A percentile compares a stretch with the other conserved stretches of the same genome.
These are phyloP conservation scores for Stomorhina lunata DNA, from an alignment of 2,888 invertebrate genomes.

Conservation along the genomic window DNA sequence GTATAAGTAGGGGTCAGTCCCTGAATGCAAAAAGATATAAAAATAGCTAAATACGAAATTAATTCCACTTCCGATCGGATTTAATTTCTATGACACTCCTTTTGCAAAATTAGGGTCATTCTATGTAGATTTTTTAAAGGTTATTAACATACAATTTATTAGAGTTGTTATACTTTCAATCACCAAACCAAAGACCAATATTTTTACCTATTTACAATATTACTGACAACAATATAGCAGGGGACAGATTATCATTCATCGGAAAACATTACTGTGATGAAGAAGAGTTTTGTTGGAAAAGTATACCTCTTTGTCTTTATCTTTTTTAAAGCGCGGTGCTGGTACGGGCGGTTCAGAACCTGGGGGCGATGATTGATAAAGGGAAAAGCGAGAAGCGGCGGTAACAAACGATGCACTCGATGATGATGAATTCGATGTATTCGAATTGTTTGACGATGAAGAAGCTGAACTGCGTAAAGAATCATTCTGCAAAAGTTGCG, in stretches of 20 bases:
- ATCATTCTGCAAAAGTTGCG: conserved; percentile 60
- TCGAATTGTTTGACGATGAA: conserved; percentile 68
- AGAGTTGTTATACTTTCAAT: not conserved
- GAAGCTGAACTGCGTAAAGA: conserved; percentile 72
- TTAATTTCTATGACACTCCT: no score
- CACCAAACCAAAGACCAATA: conserved; percentile 8
- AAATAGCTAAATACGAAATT: no score
- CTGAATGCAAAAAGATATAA: no score
- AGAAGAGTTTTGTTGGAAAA: conserved; percentile 40
- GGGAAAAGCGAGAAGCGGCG: conserved; percentile 70
- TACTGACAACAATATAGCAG: not conserved
- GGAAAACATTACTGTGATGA: conserved; percentile 59
- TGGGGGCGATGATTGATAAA: conserved; percentile 53
- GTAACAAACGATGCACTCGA: conserved; percentile 74
- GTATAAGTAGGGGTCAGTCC: no score
- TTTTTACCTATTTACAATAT: not conserved
- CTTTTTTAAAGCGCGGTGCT: conserved; percentile 77
- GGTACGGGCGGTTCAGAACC: conserved; percentile 74
- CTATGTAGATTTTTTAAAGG: no score
- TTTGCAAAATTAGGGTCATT: no score
- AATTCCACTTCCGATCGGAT: no score
- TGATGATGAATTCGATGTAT: conserved; percentile 69
- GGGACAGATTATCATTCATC: conserved; percentile 14
- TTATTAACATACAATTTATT: no score
- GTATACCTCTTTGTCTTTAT: conserved; percentile 78